Percentiles rank a stretch among this genome's conserved stretches.
phyloP scores from a whole-genome alignment of 1,140 invertebrate genomes.

The Ganaspis sp. region DNA sequence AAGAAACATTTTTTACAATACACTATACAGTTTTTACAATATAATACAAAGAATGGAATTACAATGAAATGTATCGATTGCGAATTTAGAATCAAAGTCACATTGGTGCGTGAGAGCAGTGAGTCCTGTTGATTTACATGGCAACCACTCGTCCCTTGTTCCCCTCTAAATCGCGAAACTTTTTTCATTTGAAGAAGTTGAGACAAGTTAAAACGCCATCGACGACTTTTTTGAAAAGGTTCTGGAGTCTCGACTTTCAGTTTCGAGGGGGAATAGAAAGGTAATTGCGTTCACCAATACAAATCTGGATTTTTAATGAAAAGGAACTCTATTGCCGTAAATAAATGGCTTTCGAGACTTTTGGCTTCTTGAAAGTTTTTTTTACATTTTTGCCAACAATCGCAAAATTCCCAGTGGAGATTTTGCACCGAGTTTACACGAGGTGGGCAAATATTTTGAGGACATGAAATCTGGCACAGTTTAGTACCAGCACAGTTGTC shows the following conservation, averaged over 20 bases:
- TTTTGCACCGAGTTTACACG: background rate
- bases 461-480: background rate
- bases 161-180: constrained; percentile 39
- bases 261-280: background rate
- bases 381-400: background rate
- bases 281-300: constrained; percentile 13
- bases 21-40: too few species aligned
- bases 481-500: too few species aligned
- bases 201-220: constrained; percentile 47
- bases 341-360: background rate
- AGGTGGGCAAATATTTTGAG: background rate
- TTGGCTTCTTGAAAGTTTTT: background rate
- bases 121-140: constrained; percentile 43
- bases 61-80: background rate
- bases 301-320: background rate
- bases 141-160: constrained; percentile 39
- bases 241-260: background rate
- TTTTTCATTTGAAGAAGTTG: constrained; percentile 53
- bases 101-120: constrained; percentile 3
- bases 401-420: background rate
- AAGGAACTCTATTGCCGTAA: background rate
- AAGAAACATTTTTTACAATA: too few species aligned
- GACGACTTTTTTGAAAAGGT: constrained; percentile 28
- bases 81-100: background rate
- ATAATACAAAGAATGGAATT: background rate